Conservation (phyloP, 2,113 vertebrate species). For the Eira barbara region DNA sequence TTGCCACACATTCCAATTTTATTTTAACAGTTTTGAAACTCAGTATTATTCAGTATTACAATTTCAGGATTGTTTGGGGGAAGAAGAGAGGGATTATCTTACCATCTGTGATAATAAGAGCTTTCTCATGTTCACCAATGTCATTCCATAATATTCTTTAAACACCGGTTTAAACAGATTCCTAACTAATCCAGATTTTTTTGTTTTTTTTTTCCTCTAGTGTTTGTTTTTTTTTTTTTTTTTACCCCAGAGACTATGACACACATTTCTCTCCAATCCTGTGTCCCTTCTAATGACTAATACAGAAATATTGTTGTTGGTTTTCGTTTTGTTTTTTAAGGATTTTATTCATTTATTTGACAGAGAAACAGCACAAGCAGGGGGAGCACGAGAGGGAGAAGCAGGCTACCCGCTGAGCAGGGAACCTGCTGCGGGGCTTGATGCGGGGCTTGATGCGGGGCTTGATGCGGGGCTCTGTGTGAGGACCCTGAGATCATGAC, state of each 20-base stretch:
- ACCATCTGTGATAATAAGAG: not conserved
- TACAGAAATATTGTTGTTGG: not conserved
- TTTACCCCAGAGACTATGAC: not conserved
- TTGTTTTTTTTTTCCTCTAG: not conserved
- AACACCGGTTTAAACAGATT: not conserved
- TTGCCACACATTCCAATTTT: not conserved
- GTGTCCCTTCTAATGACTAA: not conserved
- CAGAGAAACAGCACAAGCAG: too few species aligned
- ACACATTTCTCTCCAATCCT: not conserved
- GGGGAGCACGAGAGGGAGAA: too few species aligned
- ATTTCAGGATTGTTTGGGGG: not conserved
- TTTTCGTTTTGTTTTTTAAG: too few species aligned
- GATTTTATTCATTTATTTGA: too few species aligned
- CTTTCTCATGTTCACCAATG: not conserved
- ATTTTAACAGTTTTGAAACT: not conserved
- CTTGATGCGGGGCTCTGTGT: too few species aligned
- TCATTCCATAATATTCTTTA: not conserved
- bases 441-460: too few species aligned
- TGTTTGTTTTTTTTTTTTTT: not conserved
- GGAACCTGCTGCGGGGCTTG: too few species aligned
- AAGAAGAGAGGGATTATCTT: not conserved
- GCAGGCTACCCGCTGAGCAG: too few species aligned
- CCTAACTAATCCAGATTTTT: not conserved
- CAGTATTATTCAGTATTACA: not conserved
- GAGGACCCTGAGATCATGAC: too few species aligned